Evolutionary conservation across 2,113 vertebrate genomes (phyloP), one percentile per base, ranked within the genome.

Genomic region (Amazona guildingii): DNA sequence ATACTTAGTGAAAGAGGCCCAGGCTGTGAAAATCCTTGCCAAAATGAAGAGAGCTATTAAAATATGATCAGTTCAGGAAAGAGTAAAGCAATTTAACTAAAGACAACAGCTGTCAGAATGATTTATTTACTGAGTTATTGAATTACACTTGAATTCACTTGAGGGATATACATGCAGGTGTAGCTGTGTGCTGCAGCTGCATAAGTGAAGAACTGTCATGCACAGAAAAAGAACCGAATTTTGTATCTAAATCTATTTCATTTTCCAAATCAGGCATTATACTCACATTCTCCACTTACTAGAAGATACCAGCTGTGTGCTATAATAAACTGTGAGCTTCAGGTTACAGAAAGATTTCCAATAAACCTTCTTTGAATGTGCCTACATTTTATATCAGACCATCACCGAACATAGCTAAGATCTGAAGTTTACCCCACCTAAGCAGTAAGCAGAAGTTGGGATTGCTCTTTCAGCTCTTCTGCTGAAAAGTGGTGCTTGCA

Each of bases 41-140:
- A 96, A 93, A 97, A 93, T 86, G 44, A 90, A 91, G 81, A 94
- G 25, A 83, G 21, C 24, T 92, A 79, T 64, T 88, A 92, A 95
- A 94, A 80, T 78, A 81, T 62, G 44, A 95, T 76, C 61, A 55
- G 51, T 88, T 95, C 21, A 75, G 78, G 33, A 61, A 91, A 81
- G 31, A 87, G 13, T 39, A 10, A 28, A 76, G 54, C 39, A 35
- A 83, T 81, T 84, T 70, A 89, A 78, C 77, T 80, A 64, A 85
- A 83, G 51, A 54, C 29, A 95, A 51, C 72, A 86, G 51, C 79
- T 92, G 85, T 64, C 74, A 83, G 77, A 77, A 89, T 92, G 54
- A 94, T 94, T 94, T 88, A 80, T 84, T 86, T 92, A 51, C 35
- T 18, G 31, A 83, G 72, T 92, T 88, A 91, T 44, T 63, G n/a